Conservation (phyloP, 2,113 vertebrate genomes). For the Gadus chalcogrammus region DNA sequence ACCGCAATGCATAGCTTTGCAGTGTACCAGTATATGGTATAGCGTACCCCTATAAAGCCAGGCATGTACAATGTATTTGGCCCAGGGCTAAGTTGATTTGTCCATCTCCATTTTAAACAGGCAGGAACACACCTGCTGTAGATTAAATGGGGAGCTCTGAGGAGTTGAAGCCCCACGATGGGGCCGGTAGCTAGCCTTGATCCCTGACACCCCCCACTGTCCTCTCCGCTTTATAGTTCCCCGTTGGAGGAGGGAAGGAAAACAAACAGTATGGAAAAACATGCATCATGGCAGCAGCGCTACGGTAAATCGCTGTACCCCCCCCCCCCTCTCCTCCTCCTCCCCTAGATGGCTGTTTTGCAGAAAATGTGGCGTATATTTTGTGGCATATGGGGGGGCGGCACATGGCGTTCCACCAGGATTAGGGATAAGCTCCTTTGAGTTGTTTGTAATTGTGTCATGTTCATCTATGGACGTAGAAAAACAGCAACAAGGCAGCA, state of each 20-base stretch:
- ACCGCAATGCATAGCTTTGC: too few relatives aligned
- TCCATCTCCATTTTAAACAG: conserved; percentile 57
- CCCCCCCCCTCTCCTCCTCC: too few relatives aligned
- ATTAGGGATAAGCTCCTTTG: conserved; percentile 68
- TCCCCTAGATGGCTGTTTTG: conserved; percentile 14
- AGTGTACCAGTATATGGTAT: too few relatives aligned
- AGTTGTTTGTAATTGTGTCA: conserved; percentile 19
- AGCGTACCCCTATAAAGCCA: too few relatives aligned
- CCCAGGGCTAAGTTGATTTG: neutral
- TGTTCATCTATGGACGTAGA: conserved; percentile 44
- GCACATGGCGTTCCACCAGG: conserved; percentile 58
- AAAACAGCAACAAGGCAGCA: conserved; percentile 43
- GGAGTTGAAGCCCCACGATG: conserved; percentile 27
- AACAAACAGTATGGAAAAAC: conserved; percentile 52
- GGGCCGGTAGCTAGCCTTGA: conserved; percentile 42
- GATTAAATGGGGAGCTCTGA: conserved; percentile 64
- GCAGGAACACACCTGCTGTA: conserved; percentile 50
- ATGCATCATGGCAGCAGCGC: conserved; percentile 15
- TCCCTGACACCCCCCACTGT: conserved; percentile 32
- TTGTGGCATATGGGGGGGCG: conserved; percentile 42
- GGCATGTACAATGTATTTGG: too few relatives aligned
- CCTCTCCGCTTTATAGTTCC: conserved; percentile 28
- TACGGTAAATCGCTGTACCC: neutral
- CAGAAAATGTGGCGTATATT: conserved; percentile 43
- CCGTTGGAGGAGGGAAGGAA: conserved; percentile 41